phyloP scores from a whole-genome alignment of 2,888 invertebrate genomes.

The Seira musarum region DNA sequence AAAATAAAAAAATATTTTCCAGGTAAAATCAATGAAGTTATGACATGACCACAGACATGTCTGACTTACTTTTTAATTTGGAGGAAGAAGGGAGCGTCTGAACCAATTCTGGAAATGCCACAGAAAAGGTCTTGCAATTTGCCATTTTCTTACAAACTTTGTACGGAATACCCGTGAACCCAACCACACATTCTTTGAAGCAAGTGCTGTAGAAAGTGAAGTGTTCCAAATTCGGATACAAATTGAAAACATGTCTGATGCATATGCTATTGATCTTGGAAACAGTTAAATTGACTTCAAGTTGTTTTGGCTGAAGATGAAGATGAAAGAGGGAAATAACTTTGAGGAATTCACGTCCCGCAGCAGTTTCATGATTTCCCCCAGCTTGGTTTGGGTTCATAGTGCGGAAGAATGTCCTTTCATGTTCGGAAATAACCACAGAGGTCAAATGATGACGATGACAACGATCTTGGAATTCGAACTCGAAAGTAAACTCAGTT shows the following conservation, averaged over 20 bases:
- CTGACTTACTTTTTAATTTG: constrained; percentile 42
- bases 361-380: background rate
- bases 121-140: constrained; percentile 47
- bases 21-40: background rate
- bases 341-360: constrained; percentile 51
- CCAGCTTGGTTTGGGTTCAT: constrained; percentile 8
- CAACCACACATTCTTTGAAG: constrained; percentile 39
- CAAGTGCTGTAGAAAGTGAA: constrained; percentile 28
- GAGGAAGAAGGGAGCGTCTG: constrained; percentile 17
- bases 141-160: constrained; percentile 44
- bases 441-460: constrained; percentile 17
- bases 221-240: constrained; percentile 39
- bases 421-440: constrained; percentile 18
- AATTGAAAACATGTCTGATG: constrained; percentile 30
- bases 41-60: too few species aligned
- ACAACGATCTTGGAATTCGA: background rate
- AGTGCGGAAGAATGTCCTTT: background rate
- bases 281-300: constrained; percentile 37
- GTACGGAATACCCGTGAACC: constrained; percentile 57
- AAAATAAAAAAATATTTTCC: constrained; percentile 12
- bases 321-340: too few species aligned
- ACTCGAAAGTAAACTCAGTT: constrained; percentile 36
- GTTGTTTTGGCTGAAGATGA: constrained; percentile 23
- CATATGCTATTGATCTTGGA: constrained; percentile 39
- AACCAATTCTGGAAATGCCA: constrained; percentile 11